Percentiles rank a stretch among this genome's conserved stretches.
Conservation (phyloP, 1,140 invertebrate genomes). For the Procambarus clarkii region DNA sequence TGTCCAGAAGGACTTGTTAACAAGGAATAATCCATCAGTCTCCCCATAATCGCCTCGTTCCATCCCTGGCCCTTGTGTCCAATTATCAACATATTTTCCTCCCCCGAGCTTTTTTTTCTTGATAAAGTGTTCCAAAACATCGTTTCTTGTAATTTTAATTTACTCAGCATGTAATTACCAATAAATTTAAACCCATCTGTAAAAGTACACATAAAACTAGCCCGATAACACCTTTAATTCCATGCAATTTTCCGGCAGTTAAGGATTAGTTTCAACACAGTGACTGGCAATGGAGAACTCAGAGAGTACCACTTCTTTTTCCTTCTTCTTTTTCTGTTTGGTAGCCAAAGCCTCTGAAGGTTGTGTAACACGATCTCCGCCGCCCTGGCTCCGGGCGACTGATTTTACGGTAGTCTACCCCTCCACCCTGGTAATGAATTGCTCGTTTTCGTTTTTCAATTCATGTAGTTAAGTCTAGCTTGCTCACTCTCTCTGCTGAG, state of each 20-base stretch:
- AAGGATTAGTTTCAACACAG: background rate
- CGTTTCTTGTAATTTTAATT: background rate
- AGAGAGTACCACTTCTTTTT: background rate
- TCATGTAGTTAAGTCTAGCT: background rate
- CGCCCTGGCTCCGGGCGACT: background rate
- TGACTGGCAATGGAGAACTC: background rate
- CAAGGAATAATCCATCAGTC: too few relatives aligned
- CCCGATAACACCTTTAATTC: background rate
- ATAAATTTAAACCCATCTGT: background rate
- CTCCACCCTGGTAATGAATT: background rate
- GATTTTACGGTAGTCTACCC: constrained; percentile 1
- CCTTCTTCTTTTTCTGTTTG: background rate
- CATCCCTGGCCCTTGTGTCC: too few relatives aligned
- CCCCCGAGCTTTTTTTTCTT: too few relatives aligned
- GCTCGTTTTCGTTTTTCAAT: background rate
- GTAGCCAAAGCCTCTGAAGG: background rate
- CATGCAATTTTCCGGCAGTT: background rate
- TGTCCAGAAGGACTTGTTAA: too few relatives aligned
- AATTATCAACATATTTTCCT: too few relatives aligned
- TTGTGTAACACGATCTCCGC: background rate
- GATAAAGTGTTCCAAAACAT: too few relatives aligned
- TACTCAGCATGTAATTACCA: background rate
- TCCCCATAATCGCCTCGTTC: too few relatives aligned
- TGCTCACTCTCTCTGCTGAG: too few relatives aligned
- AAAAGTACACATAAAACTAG: background rate